These are phyloP conservation scores for Paragorgia papillata DNA, from an alignment of 92 coral and sea anemone genomes.

Conservation along the genomic window DNA sequence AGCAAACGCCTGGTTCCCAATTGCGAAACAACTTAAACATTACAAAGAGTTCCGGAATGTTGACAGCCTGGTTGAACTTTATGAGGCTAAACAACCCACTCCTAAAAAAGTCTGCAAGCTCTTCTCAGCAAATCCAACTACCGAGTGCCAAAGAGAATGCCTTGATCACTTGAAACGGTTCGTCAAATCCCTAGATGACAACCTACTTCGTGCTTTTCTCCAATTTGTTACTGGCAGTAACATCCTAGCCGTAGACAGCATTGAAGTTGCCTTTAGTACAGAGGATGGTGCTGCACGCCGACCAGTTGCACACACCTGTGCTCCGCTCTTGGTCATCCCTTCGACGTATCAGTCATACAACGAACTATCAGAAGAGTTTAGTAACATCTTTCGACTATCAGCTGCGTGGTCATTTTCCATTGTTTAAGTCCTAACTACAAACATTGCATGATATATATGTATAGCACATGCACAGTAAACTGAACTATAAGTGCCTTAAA, in stretches of 20 bases:
- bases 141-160: constrained; percentile 37
- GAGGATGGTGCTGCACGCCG: constrained; percentile 20
- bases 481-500: no score
- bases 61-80: constrained; percentile 28
- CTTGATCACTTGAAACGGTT: constrained; percentile 44
- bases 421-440: no score
- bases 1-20: constrained; percentile 56
- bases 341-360: background rate
- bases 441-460: no score
- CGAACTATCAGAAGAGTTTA: background rate
- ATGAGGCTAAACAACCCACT: constrained; percentile 41
- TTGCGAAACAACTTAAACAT: constrained; percentile 24
- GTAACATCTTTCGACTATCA: background rate
- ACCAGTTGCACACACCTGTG: constrained; percentile 46
- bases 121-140: constrained; percentile 13
- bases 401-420: background rate
- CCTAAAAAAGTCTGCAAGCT: constrained; percentile 50
- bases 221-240: constrained; percentile 42
- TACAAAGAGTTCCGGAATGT: constrained; percentile 39
- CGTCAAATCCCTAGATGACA: constrained; percentile 44
- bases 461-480: no score
- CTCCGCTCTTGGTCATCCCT: background rate
- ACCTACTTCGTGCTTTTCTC: constrained; percentile 26
- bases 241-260: background rate
- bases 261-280: constrained; percentile 28